A percentile compares a stretch with the other conserved stretches of the same genome.
Conservation (phyloP, 2,113 vertebrate species). For the Lepus europaeus region DNA sequence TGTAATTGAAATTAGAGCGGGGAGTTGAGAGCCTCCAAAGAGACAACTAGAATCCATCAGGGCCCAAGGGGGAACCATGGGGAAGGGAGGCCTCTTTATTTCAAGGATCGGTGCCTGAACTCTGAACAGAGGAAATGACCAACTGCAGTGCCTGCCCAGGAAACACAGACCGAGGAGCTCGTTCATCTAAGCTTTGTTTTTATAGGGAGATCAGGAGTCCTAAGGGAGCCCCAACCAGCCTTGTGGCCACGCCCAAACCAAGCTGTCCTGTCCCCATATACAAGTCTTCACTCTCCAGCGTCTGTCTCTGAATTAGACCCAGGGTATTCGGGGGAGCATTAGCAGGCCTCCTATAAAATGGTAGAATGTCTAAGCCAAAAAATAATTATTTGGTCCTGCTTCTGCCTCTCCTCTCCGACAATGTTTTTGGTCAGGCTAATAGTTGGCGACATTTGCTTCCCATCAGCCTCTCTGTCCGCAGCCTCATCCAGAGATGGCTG, state of each 20-base stretch:
- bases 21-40: conserved; percentile 84
- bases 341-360: background rate
- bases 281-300: background rate
- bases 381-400: background rate
- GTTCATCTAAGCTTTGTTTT: background rate
- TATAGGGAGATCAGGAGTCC: background rate
- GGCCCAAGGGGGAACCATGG: conserved; percentile 61
- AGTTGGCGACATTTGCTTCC: background rate
- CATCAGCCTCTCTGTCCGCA: background rate
- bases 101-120: background rate
- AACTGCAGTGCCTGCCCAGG: background rate
- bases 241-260: background rate
- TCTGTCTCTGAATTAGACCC: background rate
- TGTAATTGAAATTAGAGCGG: conserved; percentile 88
- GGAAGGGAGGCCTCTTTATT: conserved; percentile 23
- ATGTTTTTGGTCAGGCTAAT: conserved; percentile 26
- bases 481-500: rapidly evolving
- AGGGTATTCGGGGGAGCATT: background rate
- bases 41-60: conserved; percentile 81
- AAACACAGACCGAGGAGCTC: background rate
- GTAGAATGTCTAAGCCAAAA: conserved; percentile 27
- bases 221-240: background rate
- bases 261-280: no score
- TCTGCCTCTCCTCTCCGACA: conserved; percentile 19
- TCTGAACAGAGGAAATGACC: background rate